phyloP scores from a whole-genome alignment of 1,140 invertebrate genomes.

The Drosophila obscura region DNA sequence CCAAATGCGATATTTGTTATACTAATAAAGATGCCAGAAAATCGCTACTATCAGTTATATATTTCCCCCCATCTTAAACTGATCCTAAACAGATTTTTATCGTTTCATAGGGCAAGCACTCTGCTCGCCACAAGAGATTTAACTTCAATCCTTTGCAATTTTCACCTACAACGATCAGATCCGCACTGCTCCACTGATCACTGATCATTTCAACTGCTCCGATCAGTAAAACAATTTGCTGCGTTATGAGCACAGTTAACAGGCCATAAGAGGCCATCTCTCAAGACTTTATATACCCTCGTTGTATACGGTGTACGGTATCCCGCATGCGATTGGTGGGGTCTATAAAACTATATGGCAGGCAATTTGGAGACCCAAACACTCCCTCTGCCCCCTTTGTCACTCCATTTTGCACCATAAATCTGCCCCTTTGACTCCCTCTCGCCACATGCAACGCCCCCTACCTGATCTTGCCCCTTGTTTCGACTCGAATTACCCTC shows the following conservation, averaged over 20 bases:
- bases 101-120: too few relatives aligned
- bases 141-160: too few relatives aligned
- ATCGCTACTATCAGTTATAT: too few relatives aligned
- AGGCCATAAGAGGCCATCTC: conserved; percentile 40
- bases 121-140: too few relatives aligned
- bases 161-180: conserved; percentile 10
- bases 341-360: conserved; percentile 51
- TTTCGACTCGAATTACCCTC: conserved; percentile 36
- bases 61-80: too few relatives aligned
- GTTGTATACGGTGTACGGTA: too few relatives aligned
- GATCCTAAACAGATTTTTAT: too few relatives aligned
- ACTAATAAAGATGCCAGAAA: too few relatives aligned
- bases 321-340: background rate
- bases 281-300: conserved; percentile 29
- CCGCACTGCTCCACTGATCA: background rate
- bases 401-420: conserved; percentile 1
- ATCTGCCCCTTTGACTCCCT: conserved; percentile 24
- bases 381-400: conserved; percentile 31
- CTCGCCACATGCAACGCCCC: background rate
- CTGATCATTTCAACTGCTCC: conserved; percentile 5
- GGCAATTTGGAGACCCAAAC: conserved; percentile 23
- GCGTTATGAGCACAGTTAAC: conserved; percentile 45
- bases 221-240: conserved; percentile 39
- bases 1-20: too few relatives aligned
- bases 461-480: background rate